A percentile compares a stretch with the other conserved stretches of the same genome.
Evolutionary conservation across 37 sponge, comb jelly and placozoan species (phyloP).

Genomic region (Beroe ovata): DNA sequence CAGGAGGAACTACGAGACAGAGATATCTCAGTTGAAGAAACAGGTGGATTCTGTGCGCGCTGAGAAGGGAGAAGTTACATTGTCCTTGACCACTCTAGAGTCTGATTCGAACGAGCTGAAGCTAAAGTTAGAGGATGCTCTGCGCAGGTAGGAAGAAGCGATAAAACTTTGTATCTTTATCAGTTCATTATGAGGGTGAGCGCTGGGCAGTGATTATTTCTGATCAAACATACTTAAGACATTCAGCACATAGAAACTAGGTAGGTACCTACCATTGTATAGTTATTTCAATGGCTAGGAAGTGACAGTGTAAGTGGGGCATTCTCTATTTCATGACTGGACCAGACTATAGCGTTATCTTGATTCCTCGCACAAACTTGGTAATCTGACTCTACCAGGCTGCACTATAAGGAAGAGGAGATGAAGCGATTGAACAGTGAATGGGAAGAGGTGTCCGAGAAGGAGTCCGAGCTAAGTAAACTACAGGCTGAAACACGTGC

Average conservation of each 20-base stretch:
- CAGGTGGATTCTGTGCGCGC: background rate
- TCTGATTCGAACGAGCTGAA: background rate
- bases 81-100: background rate
- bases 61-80: background rate
- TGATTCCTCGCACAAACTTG: too few species aligned
- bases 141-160: slow-evolving; percentile 42
- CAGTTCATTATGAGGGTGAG: too few species aligned
- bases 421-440: slow-evolving; percentile 23
- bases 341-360: too few species aligned
- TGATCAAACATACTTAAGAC: too few species aligned
- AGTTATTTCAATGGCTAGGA: too few species aligned
- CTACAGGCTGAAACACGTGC: slow-evolving; percentile 35
- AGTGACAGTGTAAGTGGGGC: too few species aligned
- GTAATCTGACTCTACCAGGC: background rate
- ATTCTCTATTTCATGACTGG: too few species aligned
- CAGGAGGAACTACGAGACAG: background rate
- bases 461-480: slow-evolving; percentile 50
- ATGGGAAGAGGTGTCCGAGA: slow-evolving; percentile 28
- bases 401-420: slow-evolving; percentile 59
- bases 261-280: too few species aligned
- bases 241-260: too few species aligned
- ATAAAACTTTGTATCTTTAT: too few species aligned
- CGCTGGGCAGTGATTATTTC: too few species aligned
- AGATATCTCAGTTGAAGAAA: background rate
- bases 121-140: slow-evolving; percentile 49